These are phyloP conservation scores for Ridgeia piscesae DNA, from an alignment of 1,140 invertebrate species.

Conservation along the genomic window DNA sequence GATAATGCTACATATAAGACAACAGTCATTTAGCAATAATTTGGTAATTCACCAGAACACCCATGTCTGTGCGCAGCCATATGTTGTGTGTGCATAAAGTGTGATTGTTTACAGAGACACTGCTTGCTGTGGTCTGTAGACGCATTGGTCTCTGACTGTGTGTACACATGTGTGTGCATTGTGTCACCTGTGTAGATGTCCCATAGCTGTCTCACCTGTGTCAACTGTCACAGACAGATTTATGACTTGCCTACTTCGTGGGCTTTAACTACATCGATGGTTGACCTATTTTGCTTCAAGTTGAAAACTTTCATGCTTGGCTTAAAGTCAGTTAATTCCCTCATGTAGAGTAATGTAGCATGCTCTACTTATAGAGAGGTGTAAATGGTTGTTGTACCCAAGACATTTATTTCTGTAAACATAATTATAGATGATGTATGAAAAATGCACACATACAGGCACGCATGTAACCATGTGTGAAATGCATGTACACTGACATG, in stretches of 20 bases:
- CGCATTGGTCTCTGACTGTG: background rate
- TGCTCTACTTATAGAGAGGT: too few species aligned
- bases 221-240: background rate
- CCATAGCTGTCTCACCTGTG: background rate
- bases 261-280: background rate
- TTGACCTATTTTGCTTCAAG: background rate
- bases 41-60: background rate
- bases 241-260: background rate
- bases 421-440: background rate
- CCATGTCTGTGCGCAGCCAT: background rate
- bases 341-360: too few species aligned
- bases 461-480: background rate
- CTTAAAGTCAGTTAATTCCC: too few species aligned
- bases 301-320: background rate
- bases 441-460: background rate
- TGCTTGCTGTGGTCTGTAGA: background rate
- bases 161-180: background rate
- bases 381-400: too few species aligned
- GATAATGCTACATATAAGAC: background rate
- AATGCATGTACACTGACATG: background rate
- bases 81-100: background rate
- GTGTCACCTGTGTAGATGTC: background rate
- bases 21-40: background rate
- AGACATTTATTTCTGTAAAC: background rate
- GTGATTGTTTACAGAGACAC: background rate